Conservation (phyloP, 2,113 vertebrate genomes). For the Diadophis punctatus region DNA sequence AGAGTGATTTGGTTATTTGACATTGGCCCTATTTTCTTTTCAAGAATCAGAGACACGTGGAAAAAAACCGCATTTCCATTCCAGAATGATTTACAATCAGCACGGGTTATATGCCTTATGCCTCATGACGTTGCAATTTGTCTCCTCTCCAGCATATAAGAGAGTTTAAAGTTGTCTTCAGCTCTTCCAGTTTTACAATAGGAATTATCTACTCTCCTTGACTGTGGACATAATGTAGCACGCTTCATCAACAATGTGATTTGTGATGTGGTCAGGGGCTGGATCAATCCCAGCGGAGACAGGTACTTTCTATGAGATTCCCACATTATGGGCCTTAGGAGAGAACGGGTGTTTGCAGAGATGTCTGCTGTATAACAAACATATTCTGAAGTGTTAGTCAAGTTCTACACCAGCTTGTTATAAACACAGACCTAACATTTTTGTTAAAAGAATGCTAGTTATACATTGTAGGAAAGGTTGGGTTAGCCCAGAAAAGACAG, state of each 20-base stretch:
- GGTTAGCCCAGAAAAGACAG: neutral
- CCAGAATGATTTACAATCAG: neutral
- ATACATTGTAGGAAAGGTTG: neutral
- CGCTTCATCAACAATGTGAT: neutral
- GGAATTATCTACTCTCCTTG: neutral
- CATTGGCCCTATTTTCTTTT: slow-evolving; percentile 2
- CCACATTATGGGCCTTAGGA: neutral
- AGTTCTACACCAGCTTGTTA: neutral
- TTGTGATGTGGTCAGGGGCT: neutral
- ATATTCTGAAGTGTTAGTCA: neutral
- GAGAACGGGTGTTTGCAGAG: neutral
- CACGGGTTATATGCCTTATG: neutral
- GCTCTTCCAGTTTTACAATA: neutral
- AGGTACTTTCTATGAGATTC: neutral
- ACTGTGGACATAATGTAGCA: neutral
- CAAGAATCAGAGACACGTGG: neutral
- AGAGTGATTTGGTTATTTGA: slow-evolving; percentile 6
- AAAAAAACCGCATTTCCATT: neutral
- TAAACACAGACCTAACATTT: neutral
- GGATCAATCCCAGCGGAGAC: neutral
- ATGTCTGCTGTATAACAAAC: neutral
- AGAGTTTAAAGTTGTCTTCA: neutral
- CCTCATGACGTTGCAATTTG: neutral
- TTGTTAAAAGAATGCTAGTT: neutral
- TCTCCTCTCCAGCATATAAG: neutral